Evolutionary conservation across 2,113 vertebrate species (phyloP), one percentile per base, ranked within the genome.

Genomic region (Chaenogobius annularis): DNA sequence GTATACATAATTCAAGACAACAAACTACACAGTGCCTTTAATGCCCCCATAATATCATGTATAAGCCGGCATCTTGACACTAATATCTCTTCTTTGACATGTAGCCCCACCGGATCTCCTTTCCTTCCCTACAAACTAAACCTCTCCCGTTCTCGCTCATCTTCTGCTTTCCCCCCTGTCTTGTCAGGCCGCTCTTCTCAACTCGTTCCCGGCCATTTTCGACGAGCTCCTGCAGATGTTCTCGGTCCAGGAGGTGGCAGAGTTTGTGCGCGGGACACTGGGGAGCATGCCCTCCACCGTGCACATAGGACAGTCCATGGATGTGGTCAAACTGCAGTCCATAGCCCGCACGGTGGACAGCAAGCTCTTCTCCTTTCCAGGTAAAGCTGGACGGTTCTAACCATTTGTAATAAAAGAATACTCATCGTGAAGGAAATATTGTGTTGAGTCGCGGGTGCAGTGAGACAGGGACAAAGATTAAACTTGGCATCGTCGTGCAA

Each of bases 141-240:
- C 26, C 40, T 43, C 40, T 12, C 44, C 10, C 10, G 65, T 44
- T 11, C 44, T 46, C 44, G 2, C 44, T 46, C 12, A 46, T 46
- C 44, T 1, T 46, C 12, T 11, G 10, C 44, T 47, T 19, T 10
- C 50, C 19, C 15, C 12, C 0, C 69, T 14, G 10, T 31, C 6
- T 55, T 75, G 76, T 48, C 92, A 99, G 98, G 98, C 96, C 1
- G 96, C 97, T 0, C 91, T 99, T 48, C 89, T 99, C 22, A 98
- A 96, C 92, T 98, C 97, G 0, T 98, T 99, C 85, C 97, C 98
- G 0, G 95, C 97, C 19, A 97, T 99, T 88, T 98, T 99, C 22
- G 98, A 99, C 0, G 97, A 99, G 90, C 94, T 99, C 77, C 87
- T 99, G 83, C 97, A 98, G 86, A 98, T 99, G 97, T 99, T 99